These are phyloP conservation scores for Aphyosemion australe DNA, from an alignment of 2,113 vertebrate species.

Conservation along the genomic window DNA sequence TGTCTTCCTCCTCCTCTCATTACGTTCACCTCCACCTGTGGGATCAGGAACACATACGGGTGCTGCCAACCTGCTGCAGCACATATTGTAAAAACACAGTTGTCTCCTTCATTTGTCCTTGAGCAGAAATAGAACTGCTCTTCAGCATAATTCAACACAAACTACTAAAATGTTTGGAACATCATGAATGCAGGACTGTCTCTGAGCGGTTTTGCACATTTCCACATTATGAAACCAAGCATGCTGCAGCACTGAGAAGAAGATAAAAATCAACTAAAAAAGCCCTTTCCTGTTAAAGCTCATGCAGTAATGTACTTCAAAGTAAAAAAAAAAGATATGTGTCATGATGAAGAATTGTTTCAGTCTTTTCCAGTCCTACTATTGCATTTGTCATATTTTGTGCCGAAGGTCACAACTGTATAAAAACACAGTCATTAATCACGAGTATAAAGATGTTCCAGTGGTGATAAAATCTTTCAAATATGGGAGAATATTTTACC, in stretches of 20 bases:
- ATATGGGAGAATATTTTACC: slow-evolving; percentile 1
- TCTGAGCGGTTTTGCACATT: not conserved
- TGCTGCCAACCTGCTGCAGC: slow-evolving; percentile 1
- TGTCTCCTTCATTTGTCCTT: not conserved
- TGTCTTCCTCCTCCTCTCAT: not conserved
- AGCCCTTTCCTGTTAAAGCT: not conserved
- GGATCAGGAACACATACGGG: not conserved
- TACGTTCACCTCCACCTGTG: not conserved
- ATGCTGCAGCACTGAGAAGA: not conserved
- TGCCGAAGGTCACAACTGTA: not conserved
- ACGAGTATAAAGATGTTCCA: slow-evolving; percentile 7
- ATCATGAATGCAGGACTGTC: not conserved
- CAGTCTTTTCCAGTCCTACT: not conserved
- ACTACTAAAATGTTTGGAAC: not conserved
- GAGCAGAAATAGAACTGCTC: slow-evolving; percentile 1
- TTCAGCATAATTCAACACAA: not conserved
- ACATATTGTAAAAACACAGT: slow-evolving; percentile 6
- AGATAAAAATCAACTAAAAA: slow-evolving; percentile 3
- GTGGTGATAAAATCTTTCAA: not conserved
- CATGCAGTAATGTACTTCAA: not conserved
- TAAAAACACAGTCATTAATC: slow-evolving; percentile 3
- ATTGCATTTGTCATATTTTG: slow-evolving; percentile 2
- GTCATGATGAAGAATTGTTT: slow-evolving; percentile 5
- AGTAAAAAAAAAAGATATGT: not conserved
- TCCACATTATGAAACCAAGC: not conserved